A percentile compares a stretch with the other conserved stretches of the same genome.
These are phyloP conservation scores for Rhynchotus rufescens DNA, from an alignment of 2,797 vertebrate genomes.

Conservation along the genomic window DNA sequence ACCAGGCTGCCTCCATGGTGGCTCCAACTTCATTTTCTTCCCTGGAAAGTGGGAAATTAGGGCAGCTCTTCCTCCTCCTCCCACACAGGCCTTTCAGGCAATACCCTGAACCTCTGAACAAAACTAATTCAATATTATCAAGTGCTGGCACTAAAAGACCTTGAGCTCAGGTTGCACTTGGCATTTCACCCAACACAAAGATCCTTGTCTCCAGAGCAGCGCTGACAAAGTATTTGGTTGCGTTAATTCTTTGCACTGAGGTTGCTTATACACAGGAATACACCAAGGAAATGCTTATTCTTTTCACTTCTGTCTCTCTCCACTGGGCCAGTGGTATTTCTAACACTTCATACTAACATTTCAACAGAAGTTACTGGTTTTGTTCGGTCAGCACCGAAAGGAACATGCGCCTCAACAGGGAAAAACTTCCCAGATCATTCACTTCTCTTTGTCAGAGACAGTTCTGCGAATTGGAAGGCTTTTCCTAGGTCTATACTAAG, in stretches of 20 bases:
- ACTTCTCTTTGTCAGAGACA: background rate
- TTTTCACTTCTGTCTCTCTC: background rate
- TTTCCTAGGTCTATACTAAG: fast-evolving
- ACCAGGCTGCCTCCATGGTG: too few relatives aligned
- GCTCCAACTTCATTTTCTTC: background rate
- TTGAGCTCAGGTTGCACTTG: background rate
- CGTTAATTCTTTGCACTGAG: background rate
- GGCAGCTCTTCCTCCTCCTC: background rate
- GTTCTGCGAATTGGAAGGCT: background rate
- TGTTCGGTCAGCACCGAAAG: background rate
- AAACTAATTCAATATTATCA: background rate
- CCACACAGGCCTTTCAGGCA: background rate
- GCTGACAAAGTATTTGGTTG: background rate
- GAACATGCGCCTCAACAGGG: background rate
- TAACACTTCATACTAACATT: fast-evolving
- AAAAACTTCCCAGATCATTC: background rate
- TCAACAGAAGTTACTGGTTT: background rate
- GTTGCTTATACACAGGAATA: background rate
- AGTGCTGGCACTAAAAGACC: background rate
- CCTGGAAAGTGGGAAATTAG: background rate
- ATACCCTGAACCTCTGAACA: fast-evolving
- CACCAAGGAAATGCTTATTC: fast-evolving
- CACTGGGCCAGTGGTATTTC: fast-evolving
- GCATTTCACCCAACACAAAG: background rate
- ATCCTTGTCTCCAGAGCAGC: background rate